Evolutionary conservation across 1,140 invertebrate genomes (phyloP), one percentile per base, ranked within the genome.

Genomic region (Pseudomyrmex cubaensis): DNA sequence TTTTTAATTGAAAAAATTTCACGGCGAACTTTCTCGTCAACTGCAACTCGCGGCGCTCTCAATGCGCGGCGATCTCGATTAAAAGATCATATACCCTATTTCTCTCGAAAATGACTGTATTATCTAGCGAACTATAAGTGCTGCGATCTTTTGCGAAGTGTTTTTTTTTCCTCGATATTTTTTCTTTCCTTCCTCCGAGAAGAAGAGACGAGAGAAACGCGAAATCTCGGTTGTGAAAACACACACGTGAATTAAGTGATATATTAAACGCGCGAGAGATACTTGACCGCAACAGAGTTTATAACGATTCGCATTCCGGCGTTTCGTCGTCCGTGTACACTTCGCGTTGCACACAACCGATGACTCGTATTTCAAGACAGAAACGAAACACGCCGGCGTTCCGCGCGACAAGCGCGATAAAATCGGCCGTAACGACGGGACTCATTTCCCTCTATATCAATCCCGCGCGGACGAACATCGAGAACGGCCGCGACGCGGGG

Each of bases 1-100:
- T 90, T 93, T 92, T 93, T 93, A 92, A 93, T 93, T 93, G 91
- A 93, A 93, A 93, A 92, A 92, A 92, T 91, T 92, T 93, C 89
- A 88, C 76, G 87, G 85, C 87, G 67, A 92, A 92, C 90, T 91
- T 93, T 92, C 86, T 85, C 87, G 77, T 74, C 61, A 82, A 66
- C 77, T 59, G 48, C 69, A 63, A 78, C 66, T 72, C 76, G 76
- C 76, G 44, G 44, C 13, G 22, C 25, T 67, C 75, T 57, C 75
- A 25, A 78, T 69, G 52, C 66, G 12, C 54, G 8, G 22, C 44
- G 35, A 17, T 78, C 35, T 70, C 76, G 76, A 80, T 80, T 80
- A 80, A 80, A 80, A 80, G 76, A 80, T 78, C 76, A 59, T 70
- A 78, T 70, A 78, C 12, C 48, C 54, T 20, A 9, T 52, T n/a